Percentiles rank a stretch among this genome's conserved stretches.
These are phyloP conservation scores for Polylopha cassiicola DNA, from an alignment of 2,888 invertebrate genomes.

Conservation along the genomic window DNA sequence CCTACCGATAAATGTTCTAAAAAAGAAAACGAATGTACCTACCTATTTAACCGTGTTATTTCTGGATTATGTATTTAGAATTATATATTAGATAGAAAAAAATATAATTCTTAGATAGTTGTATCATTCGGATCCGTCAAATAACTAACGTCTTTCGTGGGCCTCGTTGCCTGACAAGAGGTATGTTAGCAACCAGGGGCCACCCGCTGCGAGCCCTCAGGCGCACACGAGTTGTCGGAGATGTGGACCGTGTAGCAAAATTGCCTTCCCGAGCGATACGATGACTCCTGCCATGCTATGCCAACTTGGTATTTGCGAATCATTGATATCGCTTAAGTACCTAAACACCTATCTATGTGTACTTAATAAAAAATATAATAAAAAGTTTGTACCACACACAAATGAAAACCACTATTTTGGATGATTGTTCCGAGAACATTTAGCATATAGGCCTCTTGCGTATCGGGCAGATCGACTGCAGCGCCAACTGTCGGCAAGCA, in stretches of 20 bases:
- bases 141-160: conserved; percentile 25
- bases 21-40: too few species aligned
- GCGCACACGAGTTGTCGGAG: conserved; percentile 61
- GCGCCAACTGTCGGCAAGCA: too few species aligned
- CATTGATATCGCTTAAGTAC: conserved; percentile 5
- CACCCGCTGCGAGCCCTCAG: conserved; percentile 60
- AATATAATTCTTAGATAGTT: background rate
- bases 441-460: conserved; percentile 30
- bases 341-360: background rate
- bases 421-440: conserved; percentile 49
- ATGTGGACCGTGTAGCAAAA: conserved; percentile 29
- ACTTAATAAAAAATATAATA: conserved; percentile 22
- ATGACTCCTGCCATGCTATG: conserved; percentile 44
- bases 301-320: conserved; percentile 34
- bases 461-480: too few species aligned
- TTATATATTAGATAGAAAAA: too few species aligned
- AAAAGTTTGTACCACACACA: conserved; percentile 14
- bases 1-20: too few species aligned
- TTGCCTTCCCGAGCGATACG: conserved; percentile 37
- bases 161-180: conserved; percentile 49
- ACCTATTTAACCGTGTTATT: too few species aligned
- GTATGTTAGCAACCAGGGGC: conserved; percentile 50
- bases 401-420: conserved; percentile 35
- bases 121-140: conserved; percentile 4
- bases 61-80: too few species aligned